Conservation (phyloP, 2,113 vertebrate genomes). For the Pteropus alecto region DNA sequence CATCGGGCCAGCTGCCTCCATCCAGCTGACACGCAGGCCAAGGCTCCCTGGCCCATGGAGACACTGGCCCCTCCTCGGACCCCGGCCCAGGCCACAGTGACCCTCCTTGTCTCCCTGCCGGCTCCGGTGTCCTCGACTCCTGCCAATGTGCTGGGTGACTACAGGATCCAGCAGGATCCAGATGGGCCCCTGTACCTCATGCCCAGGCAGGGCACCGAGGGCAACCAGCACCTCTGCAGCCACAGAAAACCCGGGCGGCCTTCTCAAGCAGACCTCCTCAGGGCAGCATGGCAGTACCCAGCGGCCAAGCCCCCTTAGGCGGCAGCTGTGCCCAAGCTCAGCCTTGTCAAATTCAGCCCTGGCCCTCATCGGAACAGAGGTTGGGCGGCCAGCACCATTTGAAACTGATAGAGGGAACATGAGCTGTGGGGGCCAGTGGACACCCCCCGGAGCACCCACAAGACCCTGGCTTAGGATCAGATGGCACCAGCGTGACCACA, state of each 20-base stretch:
- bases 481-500: neutral
- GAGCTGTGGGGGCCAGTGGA: neutral
- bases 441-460: accelerated
- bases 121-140: neutral
- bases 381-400: accelerated
- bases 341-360: neutral
- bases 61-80: no score
- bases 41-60: no score
- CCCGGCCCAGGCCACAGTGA: neutral
- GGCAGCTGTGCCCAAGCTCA: neutral
- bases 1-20: neutral
- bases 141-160: neutral
- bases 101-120: neutral
- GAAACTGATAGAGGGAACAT: accelerated
- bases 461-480: neutral
- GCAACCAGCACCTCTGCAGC: neutral
- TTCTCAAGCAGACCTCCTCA: neutral
- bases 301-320: neutral
- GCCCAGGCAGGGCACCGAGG: accelerated
- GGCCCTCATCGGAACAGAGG: accelerated
- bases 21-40: neutral
- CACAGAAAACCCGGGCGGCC: neutral
- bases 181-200: no score
- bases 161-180: neutral
- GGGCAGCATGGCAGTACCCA: accelerated